Base-by-base conservation (phyloP, 2,113 vertebrate genomes). In the Ptyas mucosa region DNA sequence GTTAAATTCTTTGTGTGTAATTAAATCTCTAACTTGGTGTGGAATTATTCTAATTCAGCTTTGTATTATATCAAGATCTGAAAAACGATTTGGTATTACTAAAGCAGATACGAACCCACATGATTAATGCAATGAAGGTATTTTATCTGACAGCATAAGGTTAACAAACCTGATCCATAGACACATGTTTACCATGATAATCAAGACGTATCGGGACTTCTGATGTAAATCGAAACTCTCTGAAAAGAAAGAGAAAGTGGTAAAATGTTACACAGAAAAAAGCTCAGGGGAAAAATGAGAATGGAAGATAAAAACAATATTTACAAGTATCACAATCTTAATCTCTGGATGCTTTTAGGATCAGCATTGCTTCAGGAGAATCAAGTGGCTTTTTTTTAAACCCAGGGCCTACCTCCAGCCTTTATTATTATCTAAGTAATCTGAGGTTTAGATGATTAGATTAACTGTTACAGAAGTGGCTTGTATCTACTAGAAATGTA, bases 141-240 rank as follows among this genome's bases (percentile, higher is more conserved):
- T 8, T 75, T 92, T 57, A 1, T 89, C 54, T 7, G 89, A 23
- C 0, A 93, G 26, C 6, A 90, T 49, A 51, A 92, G 89, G 91
- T 21, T 46, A 90, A 95, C 98, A 92, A 93, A 98, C 98, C 98
- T 98, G 98, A 94, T 98, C 98, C 98, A 99, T 99, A 49, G 98
- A 98, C 4, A 99, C 98, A 0, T 99, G 99, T 94, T 99, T 99
- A 85, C 99, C 99, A 0, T 99, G 99, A 96, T 99, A 99, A 97
- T 99, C 99, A 92, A 99, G 97, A 1, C 99, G 98, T 95, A 99
- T 99, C 0, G 99, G 99, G 97, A 99, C 99, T 96, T 99, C 99
- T 34, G 98, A 98, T 0, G 98, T 99, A 96, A 99, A 99, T 24
- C 99, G 98, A 96, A 99, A 99, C 97, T 99, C 99, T 97, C 99